Conservation (phyloP, 2,888 invertebrate genomes). For the Pantelozetes paolii region DNA sequence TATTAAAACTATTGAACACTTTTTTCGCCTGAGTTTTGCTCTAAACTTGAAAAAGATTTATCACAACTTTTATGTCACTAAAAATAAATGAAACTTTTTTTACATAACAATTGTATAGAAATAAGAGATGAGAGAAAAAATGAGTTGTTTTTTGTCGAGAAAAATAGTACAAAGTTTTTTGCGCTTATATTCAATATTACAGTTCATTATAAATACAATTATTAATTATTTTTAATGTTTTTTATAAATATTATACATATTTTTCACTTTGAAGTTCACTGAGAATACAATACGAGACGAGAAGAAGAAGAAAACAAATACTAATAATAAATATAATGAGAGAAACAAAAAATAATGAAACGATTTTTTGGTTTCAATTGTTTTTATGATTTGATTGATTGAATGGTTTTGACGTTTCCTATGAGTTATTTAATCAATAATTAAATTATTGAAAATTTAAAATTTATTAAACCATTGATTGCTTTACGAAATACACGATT, state of each 20-base stretch:
- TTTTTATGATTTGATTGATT: not conserved
- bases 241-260: not conserved
- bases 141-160: not conserved
- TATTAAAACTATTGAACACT: too few species aligned
- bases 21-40: too few species aligned
- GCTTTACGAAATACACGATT: not conserved
- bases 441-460: not conserved
- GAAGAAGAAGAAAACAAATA: too few species aligned
- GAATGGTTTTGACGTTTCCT: not conserved
- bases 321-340: too few species aligned
- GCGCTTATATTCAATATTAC: not conserved
- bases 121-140: conserved; percentile 6
- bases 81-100: too few species aligned
- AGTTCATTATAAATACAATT: not conserved
- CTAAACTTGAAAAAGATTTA: too few species aligned
- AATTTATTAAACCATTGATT: not conserved
- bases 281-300: too few species aligned
- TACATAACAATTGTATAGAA: not conserved
- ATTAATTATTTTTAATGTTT: not conserved
- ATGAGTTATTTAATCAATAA: not conserved
- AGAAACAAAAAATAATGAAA: not conserved
- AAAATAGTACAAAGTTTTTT: conserved; percentile 11
- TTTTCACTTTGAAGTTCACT: too few species aligned
- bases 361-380: not conserved
- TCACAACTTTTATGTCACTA: too few species aligned